Percentiles rank a stretch among this genome's conserved stretches.
phyloP scores from a whole-genome alignment of 1,140 invertebrate genomes.

The Drosophila nasuta region DNA sequence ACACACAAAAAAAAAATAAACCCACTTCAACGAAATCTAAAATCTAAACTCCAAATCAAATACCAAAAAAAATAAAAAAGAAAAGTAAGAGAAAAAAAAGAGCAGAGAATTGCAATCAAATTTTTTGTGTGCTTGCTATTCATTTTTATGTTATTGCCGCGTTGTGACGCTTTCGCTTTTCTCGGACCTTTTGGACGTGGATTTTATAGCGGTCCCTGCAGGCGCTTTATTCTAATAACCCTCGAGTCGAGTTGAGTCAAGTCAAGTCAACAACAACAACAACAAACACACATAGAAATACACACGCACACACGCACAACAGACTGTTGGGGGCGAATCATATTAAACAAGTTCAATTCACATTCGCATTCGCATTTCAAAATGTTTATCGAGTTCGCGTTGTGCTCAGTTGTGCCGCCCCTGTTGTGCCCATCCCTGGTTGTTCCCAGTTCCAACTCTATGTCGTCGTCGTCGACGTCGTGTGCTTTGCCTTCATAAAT shows the following conservation, averaged over 20 bases:
- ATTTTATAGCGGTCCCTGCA: slow-evolving; percentile 70
- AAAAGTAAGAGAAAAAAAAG: background rate
- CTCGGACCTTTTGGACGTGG: slow-evolving; percentile 30
- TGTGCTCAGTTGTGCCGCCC: slow-evolving; percentile 11
- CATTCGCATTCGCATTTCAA: slow-evolving; percentile 57
- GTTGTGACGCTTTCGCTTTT: slow-evolving; percentile 44
- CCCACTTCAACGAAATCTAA: background rate
- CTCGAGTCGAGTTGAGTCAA: slow-evolving; percentile 20
- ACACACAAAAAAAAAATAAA: too few relatives aligned
- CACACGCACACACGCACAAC: slow-evolving; percentile 48
- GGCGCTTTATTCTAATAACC: slow-evolving; percentile 56
- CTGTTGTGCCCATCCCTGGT: background rate
- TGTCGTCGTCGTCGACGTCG: slow-evolving; percentile 46
- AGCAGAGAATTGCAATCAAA: slow-evolving; percentile 56
- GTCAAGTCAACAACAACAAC: slow-evolving; percentile 38
- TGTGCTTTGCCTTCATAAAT: slow-evolving; percentile 80
- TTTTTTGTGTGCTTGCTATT: slow-evolving; percentile 44
- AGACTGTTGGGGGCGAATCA: background rate
- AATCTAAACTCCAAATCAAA: slow-evolving; percentile 22
- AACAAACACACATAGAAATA: slow-evolving; percentile 11
- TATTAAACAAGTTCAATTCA: slow-evolving; percentile 68
- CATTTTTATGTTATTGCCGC: slow-evolving; percentile 45
- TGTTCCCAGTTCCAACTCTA: background rate
- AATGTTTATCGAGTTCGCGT: slow-evolving; percentile 55
- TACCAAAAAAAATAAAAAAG: background rate